phyloP scores from a whole-genome alignment of 1,140 invertebrate species.

The Plutomurus gul region DNA sequence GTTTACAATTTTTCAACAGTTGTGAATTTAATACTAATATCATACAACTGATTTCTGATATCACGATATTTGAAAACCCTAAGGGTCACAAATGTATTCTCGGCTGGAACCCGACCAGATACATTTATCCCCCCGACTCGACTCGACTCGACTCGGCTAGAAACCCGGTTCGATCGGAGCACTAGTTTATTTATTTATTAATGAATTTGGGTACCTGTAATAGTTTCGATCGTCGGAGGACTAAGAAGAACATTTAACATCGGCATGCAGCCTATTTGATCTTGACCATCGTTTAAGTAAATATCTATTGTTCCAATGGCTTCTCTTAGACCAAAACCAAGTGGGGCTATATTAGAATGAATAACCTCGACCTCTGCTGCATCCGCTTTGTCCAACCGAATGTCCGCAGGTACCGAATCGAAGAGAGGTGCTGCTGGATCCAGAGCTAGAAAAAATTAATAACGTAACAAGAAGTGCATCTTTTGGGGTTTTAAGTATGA shows the following conservation, averaged over 20 bases:
- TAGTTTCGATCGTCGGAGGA: not conserved
- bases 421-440: constrained; percentile 33
- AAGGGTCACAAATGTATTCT: too few species aligned
- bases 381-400: constrained; percentile 8
- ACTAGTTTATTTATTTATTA: not conserved
- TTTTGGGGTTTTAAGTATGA: not conserved
- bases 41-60: too few species aligned
- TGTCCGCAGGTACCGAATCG: not conserved
- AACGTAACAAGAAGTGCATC: too few species aligned
- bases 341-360: constrained; percentile 27
- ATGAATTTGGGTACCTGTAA: not conserved
- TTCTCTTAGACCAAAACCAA: constrained; percentile 32
- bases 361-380: constrained; percentile 4
- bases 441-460: not conserved
- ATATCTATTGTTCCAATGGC: constrained; percentile 36
- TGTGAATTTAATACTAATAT: too few species aligned
- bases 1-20: too few species aligned
- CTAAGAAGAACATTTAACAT: not conserved
- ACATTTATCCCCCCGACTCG: too few species aligned
- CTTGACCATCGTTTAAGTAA: constrained; percentile 39
- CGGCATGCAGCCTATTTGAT: constrained; percentile 32
- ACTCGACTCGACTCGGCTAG: too few species aligned
- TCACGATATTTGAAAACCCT: too few species aligned
- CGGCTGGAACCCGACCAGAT: too few species aligned
- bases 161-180: too few species aligned